Evolutionary conservation across 2,888 invertebrate genomes (phyloP).

Genomic region (Pachycephus smyrnensis): DNA sequence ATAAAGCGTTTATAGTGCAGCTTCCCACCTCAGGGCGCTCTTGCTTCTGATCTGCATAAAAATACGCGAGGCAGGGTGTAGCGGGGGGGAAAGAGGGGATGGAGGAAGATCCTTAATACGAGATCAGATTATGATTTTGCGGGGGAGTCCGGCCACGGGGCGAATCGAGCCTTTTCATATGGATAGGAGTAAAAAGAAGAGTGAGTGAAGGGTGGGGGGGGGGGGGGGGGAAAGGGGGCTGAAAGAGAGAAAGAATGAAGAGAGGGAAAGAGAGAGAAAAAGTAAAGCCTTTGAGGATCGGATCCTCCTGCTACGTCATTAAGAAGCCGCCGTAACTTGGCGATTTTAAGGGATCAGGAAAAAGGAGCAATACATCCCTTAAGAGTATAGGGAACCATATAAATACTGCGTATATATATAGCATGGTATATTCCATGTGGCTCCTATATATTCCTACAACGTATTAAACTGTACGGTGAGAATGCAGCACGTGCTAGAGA

Average conservation of each 20-base stretch:
- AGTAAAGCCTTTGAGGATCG: too few relatives aligned
- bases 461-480: too few relatives aligned
- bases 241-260: too few relatives aligned
- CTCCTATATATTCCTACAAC: too few relatives aligned
- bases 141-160: conserved; percentile 46
- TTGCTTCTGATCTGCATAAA: conserved; percentile 63
- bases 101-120: conserved; percentile 42
- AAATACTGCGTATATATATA: too few relatives aligned
- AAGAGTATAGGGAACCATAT: neutral
- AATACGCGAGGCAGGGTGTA: conserved; percentile 50
- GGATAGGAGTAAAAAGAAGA: too few relatives aligned
- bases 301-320: conserved; percentile 26
- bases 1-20: conserved; percentile 61
- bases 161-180: too few relatives aligned
- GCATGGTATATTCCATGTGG: too few relatives aligned
- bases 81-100: neutral
- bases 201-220: too few relatives aligned
- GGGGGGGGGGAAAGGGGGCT: too few relatives aligned
- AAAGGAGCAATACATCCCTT: neutral
- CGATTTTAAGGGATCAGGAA: conserved; percentile 38
- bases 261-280: too few relatives aligned
- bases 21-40: conserved; percentile 62
- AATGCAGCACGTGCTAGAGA: too few relatives aligned
- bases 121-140: conserved; percentile 64
- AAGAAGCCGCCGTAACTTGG: conserved; percentile 35